A percentile compares a stretch with the other conserved stretches of the same genome.
Evolutionary conservation across 2,797 vertebrate genomes (phyloP).

Genomic region (Micrastur ruficollis): DNA sequence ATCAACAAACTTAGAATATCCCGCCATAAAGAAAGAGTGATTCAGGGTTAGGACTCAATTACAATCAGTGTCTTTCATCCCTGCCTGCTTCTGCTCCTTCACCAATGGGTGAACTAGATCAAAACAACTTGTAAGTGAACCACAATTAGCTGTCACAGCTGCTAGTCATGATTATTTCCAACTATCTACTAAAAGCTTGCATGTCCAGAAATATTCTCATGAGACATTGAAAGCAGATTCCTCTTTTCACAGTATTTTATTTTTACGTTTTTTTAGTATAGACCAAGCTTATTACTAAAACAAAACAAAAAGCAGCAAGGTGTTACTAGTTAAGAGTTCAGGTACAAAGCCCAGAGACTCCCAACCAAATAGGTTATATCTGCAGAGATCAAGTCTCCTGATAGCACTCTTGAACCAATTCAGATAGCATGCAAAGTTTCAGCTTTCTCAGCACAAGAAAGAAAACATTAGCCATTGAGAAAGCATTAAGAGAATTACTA

Average conservation of each 20-base stretch:
- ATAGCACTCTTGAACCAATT: rapidly evolving
- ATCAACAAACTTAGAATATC: background rate
- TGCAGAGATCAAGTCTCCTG: background rate
- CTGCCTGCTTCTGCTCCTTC: background rate
- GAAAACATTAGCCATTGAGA: background rate
- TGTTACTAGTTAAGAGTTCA: background rate
- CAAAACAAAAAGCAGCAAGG: background rate
- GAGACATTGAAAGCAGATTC: background rate
- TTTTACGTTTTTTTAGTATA: background rate
- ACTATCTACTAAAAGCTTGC: background rate
- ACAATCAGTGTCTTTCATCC: background rate
- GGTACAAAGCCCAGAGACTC: background rate
- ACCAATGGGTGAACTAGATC: background rate
- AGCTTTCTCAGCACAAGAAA: background rate
- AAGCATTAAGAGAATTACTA: background rate
- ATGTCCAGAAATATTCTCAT: rapidly evolving
- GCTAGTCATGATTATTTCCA: background rate
- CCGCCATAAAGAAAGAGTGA: background rate
- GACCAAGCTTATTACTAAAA: background rate
- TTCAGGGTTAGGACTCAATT: background rate
- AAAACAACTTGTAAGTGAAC: background rate
- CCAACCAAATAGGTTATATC: background rate
- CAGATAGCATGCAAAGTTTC: rapidly evolving
- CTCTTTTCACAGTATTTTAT: background rate
- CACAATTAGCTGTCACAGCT: background rate